Conservation (phyloP, 2,888 invertebrate genomes). For the Troides aeacus region DNA sequence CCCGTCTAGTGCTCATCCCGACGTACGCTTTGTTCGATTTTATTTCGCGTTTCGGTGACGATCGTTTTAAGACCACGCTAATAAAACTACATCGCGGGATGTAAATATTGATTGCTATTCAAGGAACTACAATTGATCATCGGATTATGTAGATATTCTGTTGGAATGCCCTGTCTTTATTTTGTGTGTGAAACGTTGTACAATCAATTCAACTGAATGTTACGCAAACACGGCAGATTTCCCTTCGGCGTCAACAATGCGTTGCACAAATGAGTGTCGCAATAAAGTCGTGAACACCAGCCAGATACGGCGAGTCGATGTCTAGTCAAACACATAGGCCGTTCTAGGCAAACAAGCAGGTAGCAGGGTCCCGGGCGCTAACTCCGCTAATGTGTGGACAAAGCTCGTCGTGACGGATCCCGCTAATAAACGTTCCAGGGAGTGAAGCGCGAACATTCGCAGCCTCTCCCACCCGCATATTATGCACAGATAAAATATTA, state of each 20-base stretch:
- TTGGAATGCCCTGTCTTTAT: slow-evolving; percentile 22
- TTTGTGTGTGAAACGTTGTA: slow-evolving; percentile 42
- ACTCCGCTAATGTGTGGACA: slow-evolving; percentile 76
- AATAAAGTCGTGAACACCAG: slow-evolving; percentile 58
- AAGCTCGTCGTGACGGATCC: slow-evolving; percentile 72
- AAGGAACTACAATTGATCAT: slow-evolving; percentile 21
- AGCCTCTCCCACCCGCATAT: slow-evolving; percentile 41
- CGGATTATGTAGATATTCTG: slow-evolving; percentile 22
- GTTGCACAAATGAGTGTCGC: slow-evolving; percentile 68
- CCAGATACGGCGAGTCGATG: slow-evolving; percentile 58
- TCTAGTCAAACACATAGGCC: slow-evolving; percentile 62
- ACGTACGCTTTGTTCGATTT: slow-evolving; percentile 42
- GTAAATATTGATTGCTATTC: slow-evolving; percentile 28
- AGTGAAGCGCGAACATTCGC: slow-evolving; percentile 59
- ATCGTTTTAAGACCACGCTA: slow-evolving; percentile 33
- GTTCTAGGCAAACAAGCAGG: slow-evolving; percentile 67
- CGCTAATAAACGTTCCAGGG: slow-evolving; percentile 77
- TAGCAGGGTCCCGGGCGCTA: slow-evolving; percentile 68
- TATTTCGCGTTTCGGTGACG: slow-evolving; percentile 40
- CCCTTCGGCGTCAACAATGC: slow-evolving; percentile 69
- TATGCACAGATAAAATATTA: slow-evolving; percentile 6
- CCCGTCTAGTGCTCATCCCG: slow-evolving; percentile 15
- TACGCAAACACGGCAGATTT: slow-evolving; percentile 68
- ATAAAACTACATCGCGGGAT: slow-evolving; percentile 37
- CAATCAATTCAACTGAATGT: slow-evolving; percentile 56